Percentiles rank a stretch among this genome's conserved stretches.
These are phyloP conservation scores for Coptotermes formosanus DNA, from an alignment of 1,140 invertebrate genomes.

Conservation along the genomic window DNA sequence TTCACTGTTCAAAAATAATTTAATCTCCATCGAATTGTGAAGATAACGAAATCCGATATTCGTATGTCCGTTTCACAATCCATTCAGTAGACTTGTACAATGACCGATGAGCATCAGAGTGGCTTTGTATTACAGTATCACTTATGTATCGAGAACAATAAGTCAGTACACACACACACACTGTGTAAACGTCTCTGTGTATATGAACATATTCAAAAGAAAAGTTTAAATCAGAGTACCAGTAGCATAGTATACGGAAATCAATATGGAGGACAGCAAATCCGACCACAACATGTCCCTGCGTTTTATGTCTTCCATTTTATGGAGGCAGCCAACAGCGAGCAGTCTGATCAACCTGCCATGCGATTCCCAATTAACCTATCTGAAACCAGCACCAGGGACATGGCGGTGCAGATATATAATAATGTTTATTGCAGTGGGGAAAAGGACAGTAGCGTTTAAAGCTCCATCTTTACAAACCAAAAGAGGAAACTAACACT, in stretches of 20 bases:
- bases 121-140: background rate
- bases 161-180: background rate
- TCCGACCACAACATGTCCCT: background rate
- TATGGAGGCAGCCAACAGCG: background rate
- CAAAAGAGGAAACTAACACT: background rate
- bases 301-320: background rate
- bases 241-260: background rate
- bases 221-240: background rate
- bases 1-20: background rate
- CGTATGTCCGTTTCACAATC: background rate
- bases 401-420: background rate
- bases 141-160: background rate
- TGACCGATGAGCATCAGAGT: background rate
- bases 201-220: background rate
- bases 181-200: background rate
- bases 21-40: background rate
- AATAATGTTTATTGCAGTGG: background rate
- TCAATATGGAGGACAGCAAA: background rate
- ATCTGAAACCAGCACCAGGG: background rate
- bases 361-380: background rate
- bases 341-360: background rate
- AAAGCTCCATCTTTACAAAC: background rate
- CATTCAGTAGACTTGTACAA: background rate
- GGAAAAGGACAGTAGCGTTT: background rate
- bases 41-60: constrained; percentile 12